Conservation (phyloP, 92 coral and sea anemone species). For the Parazoanthus swiftii region DNA sequence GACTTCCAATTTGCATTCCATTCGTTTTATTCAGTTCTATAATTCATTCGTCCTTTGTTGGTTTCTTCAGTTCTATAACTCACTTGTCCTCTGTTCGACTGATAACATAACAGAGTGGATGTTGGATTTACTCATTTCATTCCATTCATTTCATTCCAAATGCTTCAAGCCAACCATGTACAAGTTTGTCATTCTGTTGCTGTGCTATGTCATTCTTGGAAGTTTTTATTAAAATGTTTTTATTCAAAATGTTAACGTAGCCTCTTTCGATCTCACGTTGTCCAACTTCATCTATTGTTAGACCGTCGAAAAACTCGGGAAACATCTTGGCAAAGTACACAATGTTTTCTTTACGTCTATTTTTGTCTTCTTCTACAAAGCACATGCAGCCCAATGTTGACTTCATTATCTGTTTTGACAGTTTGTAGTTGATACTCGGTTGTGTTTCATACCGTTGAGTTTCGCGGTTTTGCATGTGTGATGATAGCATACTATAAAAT, state of each 20-base stretch:
- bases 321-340: neutral
- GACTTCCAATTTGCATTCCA: neutral
- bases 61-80: no score
- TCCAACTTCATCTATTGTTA: neutral
- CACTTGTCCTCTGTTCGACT: neutral
- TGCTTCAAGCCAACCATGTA: neutral
- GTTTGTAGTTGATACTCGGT: neutral
- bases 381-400: neutral
- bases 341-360: neutral
- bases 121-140: neutral
- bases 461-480: neutral
- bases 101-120: neutral
- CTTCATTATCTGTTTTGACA: no score
- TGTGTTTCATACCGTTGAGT: neutral
- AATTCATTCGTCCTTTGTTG: neutral
- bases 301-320: neutral
- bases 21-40: no score
- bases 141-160: neutral
- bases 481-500: neutral
- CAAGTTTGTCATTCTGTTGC: neutral
- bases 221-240: no score
- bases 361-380: neutral
- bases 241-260: neutral
- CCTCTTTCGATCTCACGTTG: neutral
- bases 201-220: neutral